Evolutionary conservation across 1,140 invertebrate species (phyloP), one percentile per base, ranked within the genome.

Genomic region (Leptestheria dahalacensis): DNA sequence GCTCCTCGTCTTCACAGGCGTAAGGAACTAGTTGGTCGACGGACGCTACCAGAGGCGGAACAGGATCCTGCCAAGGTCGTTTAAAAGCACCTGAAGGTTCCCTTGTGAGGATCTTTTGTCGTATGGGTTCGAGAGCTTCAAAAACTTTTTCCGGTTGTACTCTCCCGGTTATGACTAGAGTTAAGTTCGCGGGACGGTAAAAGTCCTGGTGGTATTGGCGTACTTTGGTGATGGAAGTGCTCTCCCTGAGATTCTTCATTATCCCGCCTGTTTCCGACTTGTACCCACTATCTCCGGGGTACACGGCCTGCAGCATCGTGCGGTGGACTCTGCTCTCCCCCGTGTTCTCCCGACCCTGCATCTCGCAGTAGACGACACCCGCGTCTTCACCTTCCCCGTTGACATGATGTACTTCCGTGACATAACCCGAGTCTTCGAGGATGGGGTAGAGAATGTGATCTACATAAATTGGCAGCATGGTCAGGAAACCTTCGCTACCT

Each of bases 351-450:
- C 77, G 66, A 21, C 83, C 83, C 69, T 94, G 89, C 86, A 94
- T 92, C 75, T 96, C 91, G 72, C 86, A 90, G 69, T 95, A 96
- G 1, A 94, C 89, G 26, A 94, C 86, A 29, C 92, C 92, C 29
- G 83, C 87, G 78, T 96, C 83, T 65, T 89, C 81, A 2, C 90
- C 92, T 62, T 88, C 79, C 2, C 81, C 83, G 68, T 85, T 89
- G 51, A 95, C 79, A 70, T 95, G 91, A 73, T 96, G 88, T 1
- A 96, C 88, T 75, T 96, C 91, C 15, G 91, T 95, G 11, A 82
- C 72, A 73, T 83, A 96, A 1, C 78, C 87, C 65, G 82, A 75
- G 64, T 91, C 82, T 84, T 85, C 55, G 21, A 68, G 57, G 29
- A 51, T 83, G 1, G 91, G 90, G 69, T 84, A 84, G 4, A 96